Evolutionary conservation across 2,888 invertebrate species (phyloP).

Genomic region (Arrhopalites spinosus): DNA sequence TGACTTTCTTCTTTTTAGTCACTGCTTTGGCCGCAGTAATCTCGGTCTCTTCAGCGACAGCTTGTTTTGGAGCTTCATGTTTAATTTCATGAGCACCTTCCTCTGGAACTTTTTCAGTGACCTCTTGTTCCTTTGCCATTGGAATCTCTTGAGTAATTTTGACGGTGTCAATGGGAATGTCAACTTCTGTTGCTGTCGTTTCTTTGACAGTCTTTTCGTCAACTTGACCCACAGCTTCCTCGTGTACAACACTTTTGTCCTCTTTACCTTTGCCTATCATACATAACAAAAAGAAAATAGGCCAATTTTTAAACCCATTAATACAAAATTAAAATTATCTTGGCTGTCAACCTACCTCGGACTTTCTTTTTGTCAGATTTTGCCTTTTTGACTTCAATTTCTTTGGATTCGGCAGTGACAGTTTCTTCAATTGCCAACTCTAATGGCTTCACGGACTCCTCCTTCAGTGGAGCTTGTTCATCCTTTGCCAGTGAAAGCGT

Average conservation of each 20-base stretch:
- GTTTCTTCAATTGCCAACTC: conserved; percentile 25
- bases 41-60: conserved; percentile 14
- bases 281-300: too few relatives aligned
- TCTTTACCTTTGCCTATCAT: too few relatives aligned
- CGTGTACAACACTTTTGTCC: conserved; percentile 53
- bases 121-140: conserved; percentile 21
- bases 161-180: conserved; percentile 20
- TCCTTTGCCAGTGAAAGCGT: conserved; percentile 31
- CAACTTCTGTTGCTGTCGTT: conserved; percentile 12
- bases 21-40: conserved; percentile 3
- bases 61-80: neutral
- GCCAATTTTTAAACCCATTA: too few relatives aligned
- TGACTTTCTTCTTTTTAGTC: conserved; percentile 28
- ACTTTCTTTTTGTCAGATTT: conserved; percentile 33
- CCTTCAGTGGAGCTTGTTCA: neutral
- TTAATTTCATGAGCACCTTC: conserved; percentile 8
- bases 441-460: conserved; percentile 9
- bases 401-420: conserved; percentile 29
- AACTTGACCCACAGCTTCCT: conserved; percentile 58
- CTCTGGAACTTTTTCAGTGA: conserved; percentile 19
- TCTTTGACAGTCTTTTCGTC: conserved; percentile 15
- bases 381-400: conserved; percentile 30
- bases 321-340: too few relatives aligned
- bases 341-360: too few relatives aligned
- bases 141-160: conserved; percentile 17